Percentiles rank a stretch among this genome's conserved stretches.
Conservation (phyloP, 2,888 invertebrate genomes). For the Lydus trimaculatus region DNA sequence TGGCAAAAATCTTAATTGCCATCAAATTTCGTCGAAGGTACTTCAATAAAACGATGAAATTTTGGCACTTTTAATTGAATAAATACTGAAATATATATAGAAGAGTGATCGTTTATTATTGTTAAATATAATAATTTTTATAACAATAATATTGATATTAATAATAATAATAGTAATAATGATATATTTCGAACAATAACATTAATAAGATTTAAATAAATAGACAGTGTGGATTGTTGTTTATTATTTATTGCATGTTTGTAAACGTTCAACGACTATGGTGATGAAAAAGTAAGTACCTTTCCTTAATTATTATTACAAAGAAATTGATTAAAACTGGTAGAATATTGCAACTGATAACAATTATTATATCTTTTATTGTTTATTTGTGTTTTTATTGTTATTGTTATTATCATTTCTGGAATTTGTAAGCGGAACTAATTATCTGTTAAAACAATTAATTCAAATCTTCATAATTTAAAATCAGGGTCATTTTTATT, state of each 20-base stretch:
- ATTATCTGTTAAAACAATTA: too few relatives aligned
- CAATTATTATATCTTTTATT: too few relatives aligned
- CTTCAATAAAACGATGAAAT: background rate
- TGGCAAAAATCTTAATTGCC: too few relatives aligned
- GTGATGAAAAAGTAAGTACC: conserved; percentile 1
- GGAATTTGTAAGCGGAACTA: too few relatives aligned
- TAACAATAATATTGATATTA: background rate
- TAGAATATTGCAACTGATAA: background rate
- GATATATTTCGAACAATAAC: background rate
- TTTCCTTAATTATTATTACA: background rate
- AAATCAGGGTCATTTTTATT: too few relatives aligned
- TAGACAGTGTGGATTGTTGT: background rate
- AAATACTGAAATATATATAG: background rate
- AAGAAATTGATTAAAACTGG: background rate
- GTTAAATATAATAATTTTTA: background rate
- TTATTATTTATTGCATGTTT: background rate
- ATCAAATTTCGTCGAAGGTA: too few relatives aligned
- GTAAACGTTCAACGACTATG: background rate
- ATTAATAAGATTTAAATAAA: background rate
- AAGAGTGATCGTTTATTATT: background rate
- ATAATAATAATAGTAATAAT: background rate
- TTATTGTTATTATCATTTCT: too few relatives aligned
- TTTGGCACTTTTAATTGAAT: background rate
- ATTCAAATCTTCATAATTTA: too few relatives aligned
- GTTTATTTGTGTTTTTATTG: too few relatives aligned